phyloP scores from a whole-genome alignment of 2,113 vertebrate species.

The Erythrolamprus reginae region DNA sequence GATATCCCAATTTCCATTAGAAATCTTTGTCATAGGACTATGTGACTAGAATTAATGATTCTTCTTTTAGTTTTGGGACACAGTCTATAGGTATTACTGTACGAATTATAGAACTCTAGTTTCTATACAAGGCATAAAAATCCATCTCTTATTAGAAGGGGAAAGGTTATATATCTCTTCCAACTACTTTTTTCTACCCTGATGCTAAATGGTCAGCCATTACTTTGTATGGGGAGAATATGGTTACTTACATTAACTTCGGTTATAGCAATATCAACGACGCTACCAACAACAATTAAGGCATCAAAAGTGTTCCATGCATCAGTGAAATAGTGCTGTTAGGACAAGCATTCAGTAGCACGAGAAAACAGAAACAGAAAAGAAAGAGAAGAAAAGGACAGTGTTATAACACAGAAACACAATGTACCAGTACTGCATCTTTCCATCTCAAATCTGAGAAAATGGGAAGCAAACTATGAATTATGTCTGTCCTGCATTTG shows the following conservation, averaged over 20 bases:
- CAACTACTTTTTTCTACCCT: slow-evolving; percentile 30
- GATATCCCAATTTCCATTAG: background rate
- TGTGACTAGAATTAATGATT: background rate
- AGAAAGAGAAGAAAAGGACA: slow-evolving; percentile 74
- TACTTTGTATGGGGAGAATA: slow-evolving; percentile 68
- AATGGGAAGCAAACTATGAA: slow-evolving; percentile 47
- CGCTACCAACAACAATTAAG: slow-evolving; percentile 99
- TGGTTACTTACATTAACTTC: slow-evolving; percentile 99
- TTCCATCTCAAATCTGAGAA: slow-evolving; percentile 60
- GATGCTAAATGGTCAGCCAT: slow-evolving; percentile 54
- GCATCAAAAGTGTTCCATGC: slow-evolving; percentile 99
- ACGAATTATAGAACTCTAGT: slow-evolving; percentile 9
- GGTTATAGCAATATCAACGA: slow-evolving; percentile 99
- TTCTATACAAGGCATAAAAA: slow-evolving; percentile 19
- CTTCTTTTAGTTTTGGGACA: background rate
- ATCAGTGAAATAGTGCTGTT: slow-evolving; percentile 99
- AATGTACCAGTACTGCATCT: slow-evolving; percentile 60
- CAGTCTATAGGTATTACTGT: background rate
- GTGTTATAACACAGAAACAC: slow-evolving; percentile 70
- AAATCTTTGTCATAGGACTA: background rate
- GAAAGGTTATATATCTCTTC: slow-evolving; percentile 1
- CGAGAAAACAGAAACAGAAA: slow-evolving; percentile 74
- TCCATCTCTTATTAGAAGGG: background rate
- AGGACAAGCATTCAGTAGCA: slow-evolving; percentile 78
- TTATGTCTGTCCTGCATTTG: slow-evolving; percentile 55